Evolutionary conservation across 2,888 invertebrate genomes (phyloP).

Genomic region (Sesamia inferens): DNA sequence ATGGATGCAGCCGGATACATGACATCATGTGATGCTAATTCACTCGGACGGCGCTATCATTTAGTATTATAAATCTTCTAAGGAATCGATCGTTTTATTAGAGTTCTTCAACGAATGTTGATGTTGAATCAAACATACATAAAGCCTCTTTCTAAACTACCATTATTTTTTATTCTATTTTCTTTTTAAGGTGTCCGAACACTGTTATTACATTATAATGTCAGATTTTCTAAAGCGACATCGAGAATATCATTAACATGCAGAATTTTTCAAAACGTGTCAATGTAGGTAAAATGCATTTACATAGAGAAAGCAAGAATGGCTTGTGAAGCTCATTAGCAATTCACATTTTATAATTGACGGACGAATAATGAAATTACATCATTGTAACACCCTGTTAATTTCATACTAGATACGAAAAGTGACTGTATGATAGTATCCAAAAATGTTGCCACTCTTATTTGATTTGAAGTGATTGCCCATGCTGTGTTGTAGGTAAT

Average conservation of each 20-base stretch:
- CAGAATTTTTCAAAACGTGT: constrained; percentile 23
- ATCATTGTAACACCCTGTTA: not conserved
- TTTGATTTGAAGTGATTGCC: constrained; percentile 23
- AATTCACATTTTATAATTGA: constrained; percentile 23
- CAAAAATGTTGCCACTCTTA: not conserved
- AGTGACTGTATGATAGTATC: not conserved
- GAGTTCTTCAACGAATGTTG: constrained; percentile 50
- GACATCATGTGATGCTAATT: constrained; percentile 87
- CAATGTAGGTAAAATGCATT: constrained; percentile 7
- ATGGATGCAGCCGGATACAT: constrained; percentile 84
- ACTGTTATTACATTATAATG: not conserved
- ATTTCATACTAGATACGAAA: not conserved
- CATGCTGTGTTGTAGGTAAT: constrained; percentile 17
- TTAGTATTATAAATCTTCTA: constrained; percentile 78
- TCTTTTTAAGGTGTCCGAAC: not conserved
- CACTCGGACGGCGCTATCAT: constrained; percentile 79
- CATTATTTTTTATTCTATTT: not conserved
- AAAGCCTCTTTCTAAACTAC: not conserved
- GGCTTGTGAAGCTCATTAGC: constrained; percentile 14
- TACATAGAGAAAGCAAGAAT: constrained; percentile 26
- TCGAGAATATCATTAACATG: not conserved
- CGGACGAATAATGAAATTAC: constrained; percentile 6
- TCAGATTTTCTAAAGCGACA: not conserved
- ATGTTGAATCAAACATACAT: constrained; percentile 14
- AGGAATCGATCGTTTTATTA: constrained; percentile 72